Evolutionary conservation across 2,797 vertebrate genomes (phyloP), one percentile per base, ranked within the genome.

Genomic region (Pipistrellus pipistrellus): DNA sequence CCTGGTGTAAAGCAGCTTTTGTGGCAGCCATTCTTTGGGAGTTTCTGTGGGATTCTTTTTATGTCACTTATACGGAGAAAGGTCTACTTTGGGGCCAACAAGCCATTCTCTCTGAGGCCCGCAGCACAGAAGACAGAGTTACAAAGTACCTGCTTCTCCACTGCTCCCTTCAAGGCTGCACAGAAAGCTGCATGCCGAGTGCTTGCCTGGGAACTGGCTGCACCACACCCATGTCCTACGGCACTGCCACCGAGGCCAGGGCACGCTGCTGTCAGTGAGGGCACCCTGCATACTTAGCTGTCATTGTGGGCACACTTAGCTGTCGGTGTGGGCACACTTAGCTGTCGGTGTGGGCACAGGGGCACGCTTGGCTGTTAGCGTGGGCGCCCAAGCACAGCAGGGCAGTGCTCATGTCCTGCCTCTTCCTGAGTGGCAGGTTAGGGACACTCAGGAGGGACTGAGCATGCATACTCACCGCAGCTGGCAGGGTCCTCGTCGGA

Each of bases 401-500:
- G 25, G 55, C 6, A 1, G 18, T 5, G 3, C 17, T 21, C 66
- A 5, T 11, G 2, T 83, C 76, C 68, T 8, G 51, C 11, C 25
- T 27, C 71, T 41, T 20, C 84, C 73, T 10, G 5, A 71, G 21
- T 2, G 46, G 77, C 20, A 51, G 69, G 6, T 4, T 0, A 2
- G 72, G 27, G 84, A 9, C 1, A 8, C 21, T 4, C 4, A 17
- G 32, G 15, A 1, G 7, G 32, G 25, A 6, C 32, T 0, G 27
- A 21, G 41, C 21, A 13, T 11, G 0, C 0, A 57, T 1, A 72
- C 10, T 98, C 97, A 99, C 99, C 99, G 53, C 99, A 99, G 83
- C 62, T 97, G 57, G 90, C 83, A 0, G 98, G 98, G 85, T 99
- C 99, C 98, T 99, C 99, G 0, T 99, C 99, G 0, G 99, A 99